Evolutionary conservation across 2,113 vertebrate species (phyloP), one percentile per base, ranked within the genome.

Genomic region (Oenanthe oenanthe): DNA sequence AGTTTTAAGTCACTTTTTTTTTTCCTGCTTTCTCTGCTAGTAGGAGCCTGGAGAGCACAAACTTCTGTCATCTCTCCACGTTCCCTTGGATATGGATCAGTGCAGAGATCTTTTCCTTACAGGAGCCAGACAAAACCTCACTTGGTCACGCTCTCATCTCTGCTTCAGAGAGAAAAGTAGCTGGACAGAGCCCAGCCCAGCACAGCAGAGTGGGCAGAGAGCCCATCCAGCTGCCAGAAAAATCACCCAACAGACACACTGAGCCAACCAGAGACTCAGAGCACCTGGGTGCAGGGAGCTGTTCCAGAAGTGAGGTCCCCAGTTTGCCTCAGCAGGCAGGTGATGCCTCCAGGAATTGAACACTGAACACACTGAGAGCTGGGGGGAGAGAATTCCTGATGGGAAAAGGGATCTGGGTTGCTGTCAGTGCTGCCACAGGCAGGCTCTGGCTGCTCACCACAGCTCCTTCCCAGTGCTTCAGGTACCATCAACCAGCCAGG

Each of bases 121-220:
- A 50, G n/a, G 13, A 75, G 31, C 32, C 65, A 45, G 53, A n/a
- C 32, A 54, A 95, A 93, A 19, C 26, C 43, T 92, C 5, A 0
- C 15, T 85, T 11, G 0, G 29, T 42, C 34, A 45, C 0, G 0
- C 24, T 28, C 32, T 76, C 54, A 51, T 15, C 75, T 17, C 1
- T 26, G 25, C 53, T 54, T 51, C 71, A 56, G 51, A 60, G 57
- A 50, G 53, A 43, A 67, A 72, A 82, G 65, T 5, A 62, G 31
- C 75, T 53, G 48, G 29, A 19, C 3, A 2, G 36, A 76, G 65
- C 70, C 21, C 65, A 73, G 31, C 56, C 31, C 65, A 48, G 13
- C 0, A 1, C 18, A 36, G 58, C 34, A 70, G 34, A 75, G 62
- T 0, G 1, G 58, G 58, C 67, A 83, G 48, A 60, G 67, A 36